Conservation (phyloP, 2,888 invertebrate species). For the Choristoneura rosaceana region DNA sequence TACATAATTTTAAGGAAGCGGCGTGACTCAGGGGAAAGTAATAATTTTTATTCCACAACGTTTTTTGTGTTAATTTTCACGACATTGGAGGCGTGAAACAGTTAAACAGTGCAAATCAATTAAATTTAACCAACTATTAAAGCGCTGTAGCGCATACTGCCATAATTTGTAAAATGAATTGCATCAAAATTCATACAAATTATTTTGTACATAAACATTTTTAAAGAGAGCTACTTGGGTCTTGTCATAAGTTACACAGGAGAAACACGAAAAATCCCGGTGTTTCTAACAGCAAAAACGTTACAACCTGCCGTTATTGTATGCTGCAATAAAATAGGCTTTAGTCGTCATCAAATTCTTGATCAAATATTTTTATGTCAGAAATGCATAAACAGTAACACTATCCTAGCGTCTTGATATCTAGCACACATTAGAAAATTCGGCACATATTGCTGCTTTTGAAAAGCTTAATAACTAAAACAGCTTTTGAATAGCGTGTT, state of each 20-base stretch:
- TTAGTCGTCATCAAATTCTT: not conserved
- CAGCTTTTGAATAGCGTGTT: not conserved
- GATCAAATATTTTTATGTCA: not conserved
- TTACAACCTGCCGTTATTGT: not conserved
- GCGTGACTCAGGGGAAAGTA: constrained; percentile 23
- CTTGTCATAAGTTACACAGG: not conserved
- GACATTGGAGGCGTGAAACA: not conserved
- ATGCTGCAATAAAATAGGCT: not conserved
- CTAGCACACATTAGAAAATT: constrained; percentile 22
- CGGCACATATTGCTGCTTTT: constrained; percentile 27
- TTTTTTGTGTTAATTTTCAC: constrained; percentile 12
- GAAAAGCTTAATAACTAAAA: constrained; percentile 23
- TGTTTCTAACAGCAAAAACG: not conserved
- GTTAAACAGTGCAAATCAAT: not conserved
- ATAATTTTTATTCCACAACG: constrained; percentile 13
- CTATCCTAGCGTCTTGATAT: constrained; percentile 18
- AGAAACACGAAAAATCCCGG: not conserved
- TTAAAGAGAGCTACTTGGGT: constrained; percentile 4
- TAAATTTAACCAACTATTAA: not conserved
- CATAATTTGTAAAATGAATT: constrained; percentile 8
- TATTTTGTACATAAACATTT: not conserved
- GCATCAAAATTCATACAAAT: constrained; percentile 6
- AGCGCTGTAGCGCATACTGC: not conserved
- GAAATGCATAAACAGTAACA: not conserved
- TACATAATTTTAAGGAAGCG: constrained; percentile 42